phyloP scores from a whole-genome alignment of 1,140 invertebrate genomes.

The Habropoda laboriosa region DNA sequence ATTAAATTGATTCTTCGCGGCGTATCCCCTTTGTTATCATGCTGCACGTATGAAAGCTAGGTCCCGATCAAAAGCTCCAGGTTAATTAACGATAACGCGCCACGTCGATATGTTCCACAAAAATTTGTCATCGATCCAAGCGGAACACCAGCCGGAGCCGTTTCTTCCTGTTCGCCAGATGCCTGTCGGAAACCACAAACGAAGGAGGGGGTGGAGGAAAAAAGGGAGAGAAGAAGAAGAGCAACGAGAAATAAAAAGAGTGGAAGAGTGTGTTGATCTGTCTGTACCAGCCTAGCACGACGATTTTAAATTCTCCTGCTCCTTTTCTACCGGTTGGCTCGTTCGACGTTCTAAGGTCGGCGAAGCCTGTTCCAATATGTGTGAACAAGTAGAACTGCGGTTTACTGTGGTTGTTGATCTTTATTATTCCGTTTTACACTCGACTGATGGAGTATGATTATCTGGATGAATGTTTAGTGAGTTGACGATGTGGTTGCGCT shows the following conservation, averaged over 20 bases:
- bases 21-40: background rate
- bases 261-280: background rate
- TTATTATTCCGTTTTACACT: too few relatives aligned
- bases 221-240: background rate
- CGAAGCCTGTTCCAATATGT: too few relatives aligned
- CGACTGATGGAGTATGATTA: too few relatives aligned
- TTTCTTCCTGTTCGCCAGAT: background rate
- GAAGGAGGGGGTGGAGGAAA: background rate
- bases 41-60: background rate
- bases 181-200: background rate
- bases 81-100: background rate
- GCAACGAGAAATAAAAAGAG: background rate
- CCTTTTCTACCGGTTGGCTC: too few relatives aligned
- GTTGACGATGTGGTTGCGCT: too few relatives aligned
- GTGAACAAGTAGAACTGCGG: too few relatives aligned
- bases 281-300: too few relatives aligned
- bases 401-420: too few relatives aligned
- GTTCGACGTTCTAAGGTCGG: too few relatives aligned
- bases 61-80: background rate
- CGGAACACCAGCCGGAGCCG: too few relatives aligned
- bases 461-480: too few relatives aligned
- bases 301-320: too few relatives aligned
- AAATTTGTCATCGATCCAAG: background rate
- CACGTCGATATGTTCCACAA: background rate
- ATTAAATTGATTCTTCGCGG: background rate